Evolutionary conservation across 1,140 invertebrate genomes (phyloP), one percentile per base, ranked within the genome.

Genomic region (Thaumatotibia leucotreta): DNA sequence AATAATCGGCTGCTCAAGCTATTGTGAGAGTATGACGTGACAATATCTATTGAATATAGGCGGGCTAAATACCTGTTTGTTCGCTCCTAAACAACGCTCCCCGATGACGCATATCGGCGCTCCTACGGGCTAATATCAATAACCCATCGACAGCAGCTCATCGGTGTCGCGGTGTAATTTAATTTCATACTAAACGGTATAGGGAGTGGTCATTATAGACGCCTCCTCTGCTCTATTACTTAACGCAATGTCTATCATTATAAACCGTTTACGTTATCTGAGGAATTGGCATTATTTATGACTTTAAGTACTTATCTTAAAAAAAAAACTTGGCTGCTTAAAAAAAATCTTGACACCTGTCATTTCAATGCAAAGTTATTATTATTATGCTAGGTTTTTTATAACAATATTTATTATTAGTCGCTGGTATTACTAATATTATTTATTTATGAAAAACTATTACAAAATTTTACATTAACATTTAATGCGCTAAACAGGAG

Each of bases 71-170:
- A 50, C 23, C 52, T 54, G 23, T 58, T 58, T 58, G 52, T 58
- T 17, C 52, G 52, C 20, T 9, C 52, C 52, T 58, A 58, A 58
- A 58, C 52, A 58, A 58, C 24, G 52, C 52, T 17, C 52, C 52
- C 52, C 52, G 84, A 86, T 87, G 80, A 81, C 78, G 72, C 76
- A 69, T 77, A 80, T 80, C 67, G 83, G 75, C 83, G 72, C 83
- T 68, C 79, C 86, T 75, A 79, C 77, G 76, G 70, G 71, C 74
- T 78, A 80, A 83, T 86, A 83, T 86, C 81, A 87, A 88, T 89
- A 89, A 86, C 80, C 87, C 75, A 86, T 84, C 80, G 76, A 80
- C 83, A 82, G 84, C 83, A 86, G 74, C 77, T 74, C 77, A 74
- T 75, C 73, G 68, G 68, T 73, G 73, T 75, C 73, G 72, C 75